A percentile compares a stretch with the other conserved stretches of the same genome.
phyloP scores from a whole-genome alignment of 2,888 invertebrate genomes.

The Caradrina clavipalpis region DNA sequence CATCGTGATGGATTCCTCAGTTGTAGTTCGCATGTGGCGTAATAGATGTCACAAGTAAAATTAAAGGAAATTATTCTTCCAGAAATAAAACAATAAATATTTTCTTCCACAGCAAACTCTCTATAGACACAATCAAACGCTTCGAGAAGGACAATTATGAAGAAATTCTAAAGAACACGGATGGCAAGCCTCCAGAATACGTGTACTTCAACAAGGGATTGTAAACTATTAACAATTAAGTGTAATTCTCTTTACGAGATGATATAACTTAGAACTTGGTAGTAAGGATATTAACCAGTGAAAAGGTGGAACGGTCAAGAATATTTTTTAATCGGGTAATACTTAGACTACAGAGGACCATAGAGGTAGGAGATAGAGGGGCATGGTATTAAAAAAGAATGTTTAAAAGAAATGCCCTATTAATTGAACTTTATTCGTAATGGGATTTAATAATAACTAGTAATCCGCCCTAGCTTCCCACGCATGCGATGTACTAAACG shows the following conservation, averaged over 20 bases:
- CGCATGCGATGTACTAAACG: no score
- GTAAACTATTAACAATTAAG: conserved; percentile 83
- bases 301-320: conserved; percentile 19
- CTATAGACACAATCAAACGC: conserved; percentile 93
- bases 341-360: not conserved
- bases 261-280: not conserved
- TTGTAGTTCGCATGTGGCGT: no score
- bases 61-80: not conserved
- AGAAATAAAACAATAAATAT: conserved; percentile 3
- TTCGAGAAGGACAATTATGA: conserved; percentile 94
- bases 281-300: conserved; percentile 12
- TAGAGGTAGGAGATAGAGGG: not conserved
- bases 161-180: conserved; percentile 92
- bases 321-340: conserved; percentile 1
- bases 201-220: conserved; percentile 98
- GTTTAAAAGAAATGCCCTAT: no score
- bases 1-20: no score
- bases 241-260: conserved; percentile 22
- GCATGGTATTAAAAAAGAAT: not conserved
- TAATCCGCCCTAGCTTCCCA: no score
- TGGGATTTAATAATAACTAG: no score
- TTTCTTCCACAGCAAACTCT: conserved; percentile 92
- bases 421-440: no score
- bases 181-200: conserved; percentile 92
- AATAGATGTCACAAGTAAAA: no score